A percentile compares a stretch with the other conserved stretches of the same genome.
Conservation (phyloP, 2,797 vertebrate genomes). For the Neosalanx taihuensis region DNA sequence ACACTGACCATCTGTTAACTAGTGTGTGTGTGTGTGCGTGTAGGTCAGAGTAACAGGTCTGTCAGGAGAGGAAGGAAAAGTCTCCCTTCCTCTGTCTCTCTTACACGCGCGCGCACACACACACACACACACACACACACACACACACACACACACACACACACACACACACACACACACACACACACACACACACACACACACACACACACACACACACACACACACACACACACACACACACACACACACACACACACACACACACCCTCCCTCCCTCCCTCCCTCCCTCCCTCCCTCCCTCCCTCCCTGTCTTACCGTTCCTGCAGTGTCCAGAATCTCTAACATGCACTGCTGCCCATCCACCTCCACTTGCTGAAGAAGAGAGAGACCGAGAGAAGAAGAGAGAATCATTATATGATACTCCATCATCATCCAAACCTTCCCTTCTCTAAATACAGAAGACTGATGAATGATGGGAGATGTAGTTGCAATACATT, state of each 20-base stretch:
- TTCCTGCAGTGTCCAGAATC: constrained; percentile 72
- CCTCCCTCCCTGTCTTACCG: background rate
- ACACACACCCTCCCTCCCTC: background rate
- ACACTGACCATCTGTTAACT: no score
- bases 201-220: no score
- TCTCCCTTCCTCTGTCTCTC: background rate
- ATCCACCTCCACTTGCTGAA: constrained; percentile 94
- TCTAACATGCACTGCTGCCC: constrained; percentile 97
- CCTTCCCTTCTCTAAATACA: no score
- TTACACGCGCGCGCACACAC: constrained; percentile 5
- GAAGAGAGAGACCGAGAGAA: constrained; percentile 5
- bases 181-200: no score
- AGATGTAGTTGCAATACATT: no score
- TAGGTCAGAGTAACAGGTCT: background rate
- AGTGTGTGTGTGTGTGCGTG: background rate
- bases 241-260: constrained; percentile 29
- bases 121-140: constrained; percentile 27
- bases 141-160: constrained; percentile 11
- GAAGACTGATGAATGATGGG: no score
- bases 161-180: no score
- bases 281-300: no score
- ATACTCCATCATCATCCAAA: no score
- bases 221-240: constrained; percentile 13
- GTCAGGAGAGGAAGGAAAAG: constrained; percentile 3
- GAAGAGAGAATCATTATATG: no score